Conservation (phyloP, 2,888 invertebrate genomes). For the Diarsia rubi region DNA sequence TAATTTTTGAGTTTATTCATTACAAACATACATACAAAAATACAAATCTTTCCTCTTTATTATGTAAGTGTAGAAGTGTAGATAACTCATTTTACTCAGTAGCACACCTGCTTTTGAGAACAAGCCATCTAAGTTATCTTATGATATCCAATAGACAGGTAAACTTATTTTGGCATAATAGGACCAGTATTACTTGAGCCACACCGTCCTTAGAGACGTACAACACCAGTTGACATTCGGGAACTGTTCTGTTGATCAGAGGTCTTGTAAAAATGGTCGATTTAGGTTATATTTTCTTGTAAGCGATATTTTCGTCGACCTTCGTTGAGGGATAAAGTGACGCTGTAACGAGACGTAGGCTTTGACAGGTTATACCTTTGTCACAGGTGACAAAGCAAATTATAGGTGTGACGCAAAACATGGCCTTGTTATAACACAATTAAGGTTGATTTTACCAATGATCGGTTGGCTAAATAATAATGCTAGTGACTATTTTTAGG, state of each 20-base stretch:
- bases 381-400: constrained; percentile 76
- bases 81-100: constrained; percentile 51
- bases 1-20: too few species aligned
- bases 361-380: constrained; percentile 85
- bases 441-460: background rate
- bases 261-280: constrained; percentile 72
- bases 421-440: constrained; percentile 24
- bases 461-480: background rate
- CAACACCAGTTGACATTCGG: constrained; percentile 28
- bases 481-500: too few species aligned
- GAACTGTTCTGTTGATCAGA: constrained; percentile 62
- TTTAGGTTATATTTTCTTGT: constrained; percentile 81
- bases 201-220: constrained; percentile 14
- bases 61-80: too few species aligned
- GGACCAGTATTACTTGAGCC: constrained; percentile 71
- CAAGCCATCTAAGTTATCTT: constrained; percentile 48
- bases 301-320: constrained; percentile 82
- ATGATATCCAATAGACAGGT: constrained; percentile 55
- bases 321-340: constrained; percentile 76
- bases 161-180: constrained; percentile 75
- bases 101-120: constrained; percentile 42
- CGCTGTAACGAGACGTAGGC: constrained; percentile 80
- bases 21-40: too few species aligned
- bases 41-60: too few species aligned
- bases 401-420: constrained; percentile 66